A percentile compares a stretch with the other conserved stretches of the same genome.
Conservation (phyloP, 2,797 vertebrate genomes). For the Pantherophis alleghaniensis region DNA sequence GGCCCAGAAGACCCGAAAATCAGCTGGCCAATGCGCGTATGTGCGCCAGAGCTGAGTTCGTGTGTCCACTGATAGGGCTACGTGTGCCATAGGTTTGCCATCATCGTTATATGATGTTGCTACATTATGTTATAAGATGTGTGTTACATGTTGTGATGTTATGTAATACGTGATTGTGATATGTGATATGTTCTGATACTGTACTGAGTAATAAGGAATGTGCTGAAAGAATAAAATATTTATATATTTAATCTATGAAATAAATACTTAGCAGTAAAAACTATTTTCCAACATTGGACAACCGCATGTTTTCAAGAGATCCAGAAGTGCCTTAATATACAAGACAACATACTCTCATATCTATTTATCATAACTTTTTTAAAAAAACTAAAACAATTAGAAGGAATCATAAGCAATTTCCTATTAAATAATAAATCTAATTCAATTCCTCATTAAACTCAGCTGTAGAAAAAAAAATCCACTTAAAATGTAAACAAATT, state of each 20-base stretch:
- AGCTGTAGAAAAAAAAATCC: not conserved
- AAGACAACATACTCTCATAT: not conserved
- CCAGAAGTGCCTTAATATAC: not conserved
- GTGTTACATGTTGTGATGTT: not conserved
- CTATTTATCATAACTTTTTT: not conserved
- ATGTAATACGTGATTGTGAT: not conserved
- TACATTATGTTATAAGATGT: not conserved
- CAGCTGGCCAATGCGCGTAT: no score
- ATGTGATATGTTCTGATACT: not conserved
- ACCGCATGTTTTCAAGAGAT: not conserved
- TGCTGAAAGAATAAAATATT: not conserved
- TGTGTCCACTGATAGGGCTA: no score
- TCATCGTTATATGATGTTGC: not conserved
- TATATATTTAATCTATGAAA: not conserved
- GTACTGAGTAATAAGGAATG: not conserved
- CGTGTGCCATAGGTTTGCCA: no score
- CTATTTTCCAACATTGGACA: not conserved
- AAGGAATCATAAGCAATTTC: not conserved
- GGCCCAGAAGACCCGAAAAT: no score
- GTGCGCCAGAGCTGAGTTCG: no score
- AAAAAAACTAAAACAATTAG: not conserved
- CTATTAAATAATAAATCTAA: not conserved
- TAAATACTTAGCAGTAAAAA: not conserved
- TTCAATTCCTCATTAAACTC: not conserved
- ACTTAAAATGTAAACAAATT: not conserved